These are phyloP conservation scores for Leuciscus waleckii DNA, from an alignment of 2,797 vertebrate genomes.

Conservation along the genomic window DNA sequence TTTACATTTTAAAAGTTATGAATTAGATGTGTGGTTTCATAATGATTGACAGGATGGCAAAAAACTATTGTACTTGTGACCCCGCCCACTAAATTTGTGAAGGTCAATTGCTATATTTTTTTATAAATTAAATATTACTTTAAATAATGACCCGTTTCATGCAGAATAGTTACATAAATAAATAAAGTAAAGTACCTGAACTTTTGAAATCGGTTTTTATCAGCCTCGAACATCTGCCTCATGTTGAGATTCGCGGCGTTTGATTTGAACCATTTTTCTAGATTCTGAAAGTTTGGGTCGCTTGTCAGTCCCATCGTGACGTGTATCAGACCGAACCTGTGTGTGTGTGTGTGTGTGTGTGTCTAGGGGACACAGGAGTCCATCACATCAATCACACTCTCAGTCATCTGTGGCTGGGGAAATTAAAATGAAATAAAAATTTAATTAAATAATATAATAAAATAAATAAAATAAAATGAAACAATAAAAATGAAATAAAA, in stretches of 20 bases:
- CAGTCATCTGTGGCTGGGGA: background rate
- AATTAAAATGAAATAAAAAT: background rate
- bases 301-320: conserved; percentile 83
- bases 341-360: background rate
- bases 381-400: conserved; percentile 19
- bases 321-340: conserved; percentile 40
- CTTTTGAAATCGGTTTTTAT: conserved; percentile 87
- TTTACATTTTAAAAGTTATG: background rate
- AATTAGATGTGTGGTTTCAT: background rate
- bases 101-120: background rate
- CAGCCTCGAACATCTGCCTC: conserved; percentile 87
- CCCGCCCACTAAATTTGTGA: background rate
- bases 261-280: conserved; percentile 86
- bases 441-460: too few species aligned
- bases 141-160: background rate
- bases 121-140: background rate
- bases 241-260: conserved; percentile 83
- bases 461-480: too few species aligned
- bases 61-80: background rate
- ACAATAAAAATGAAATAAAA: too few species aligned
- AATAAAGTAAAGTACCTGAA: conserved; percentile 81
- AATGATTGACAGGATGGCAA: background rate
- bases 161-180: background rate
- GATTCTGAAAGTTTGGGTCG: conserved; percentile 85
- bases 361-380: conserved; percentile 60